phyloP scores from a whole-genome alignment of 2,888 invertebrate genomes.

The Lasioglossum lativentre region DNA sequence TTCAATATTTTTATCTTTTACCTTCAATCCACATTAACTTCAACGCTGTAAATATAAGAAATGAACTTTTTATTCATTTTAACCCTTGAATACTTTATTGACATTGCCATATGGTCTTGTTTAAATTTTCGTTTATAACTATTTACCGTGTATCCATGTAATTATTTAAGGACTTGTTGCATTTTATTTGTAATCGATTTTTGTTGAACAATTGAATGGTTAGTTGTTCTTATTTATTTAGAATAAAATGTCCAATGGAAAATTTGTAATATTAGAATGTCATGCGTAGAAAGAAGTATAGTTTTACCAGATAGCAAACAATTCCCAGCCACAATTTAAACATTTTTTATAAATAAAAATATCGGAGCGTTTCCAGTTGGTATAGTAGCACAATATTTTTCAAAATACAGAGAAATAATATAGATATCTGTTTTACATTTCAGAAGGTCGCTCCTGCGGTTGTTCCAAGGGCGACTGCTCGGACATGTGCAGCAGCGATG shows the following conservation, averaged over 20 bases:
- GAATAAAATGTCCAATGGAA: no score
- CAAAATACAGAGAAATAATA: background rate
- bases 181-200: background rate
- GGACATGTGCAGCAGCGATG: slow-evolving; percentile 45
- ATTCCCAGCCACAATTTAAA: no score
- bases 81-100: background rate
- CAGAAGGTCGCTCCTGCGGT: slow-evolving; percentile 50
- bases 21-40: background rate
- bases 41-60: background rate
- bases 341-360: background rate
- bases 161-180: background rate
- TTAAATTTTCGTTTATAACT: background rate
- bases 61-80: background rate
- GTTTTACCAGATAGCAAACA: no score
- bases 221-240: no score
- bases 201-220: no score
- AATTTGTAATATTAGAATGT: background rate
- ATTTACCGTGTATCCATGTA: background rate
- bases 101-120: background rate
- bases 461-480: slow-evolving; percentile 50
- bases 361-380: background rate
- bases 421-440: background rate
- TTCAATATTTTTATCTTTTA: background rate
- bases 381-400: background rate
- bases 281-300: no score